These are phyloP conservation scores for Melanotaenia parkinsoni DNA, from an alignment of 2,797 vertebrate genomes.

Conservation along the genomic window DNA sequence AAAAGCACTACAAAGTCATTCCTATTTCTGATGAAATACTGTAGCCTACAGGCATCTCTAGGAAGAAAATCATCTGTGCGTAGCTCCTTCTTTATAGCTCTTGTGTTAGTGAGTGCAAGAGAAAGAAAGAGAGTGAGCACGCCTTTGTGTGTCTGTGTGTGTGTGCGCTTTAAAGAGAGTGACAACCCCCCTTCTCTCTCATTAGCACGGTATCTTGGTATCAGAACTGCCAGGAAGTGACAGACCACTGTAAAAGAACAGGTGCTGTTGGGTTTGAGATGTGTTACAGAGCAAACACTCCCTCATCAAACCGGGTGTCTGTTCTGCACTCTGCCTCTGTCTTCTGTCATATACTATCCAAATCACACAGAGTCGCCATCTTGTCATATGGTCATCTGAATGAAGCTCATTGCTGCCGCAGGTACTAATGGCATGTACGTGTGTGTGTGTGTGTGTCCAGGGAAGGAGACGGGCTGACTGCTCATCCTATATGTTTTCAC, in stretches of 20 bases:
- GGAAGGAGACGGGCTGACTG: conserved; percentile 72
- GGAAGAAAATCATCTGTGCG: conserved; percentile 60
- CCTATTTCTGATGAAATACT: conserved; percentile 72
- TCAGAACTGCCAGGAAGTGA: conserved; percentile 85
- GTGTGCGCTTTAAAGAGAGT: conserved; percentile 75
- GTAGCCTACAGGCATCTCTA: conserved; percentile 70
- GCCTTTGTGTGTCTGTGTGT: conserved; percentile 32
- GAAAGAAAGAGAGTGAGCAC: conserved; percentile 28
- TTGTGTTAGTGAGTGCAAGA: conserved; percentile 60
- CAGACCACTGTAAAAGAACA: conserved; percentile 84
- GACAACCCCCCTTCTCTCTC: conserved; percentile 81
- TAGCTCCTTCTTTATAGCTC: conserved; percentile 44
- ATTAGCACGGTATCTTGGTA: conserved; percentile 83
- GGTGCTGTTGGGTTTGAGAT: conserved; percentile 82
- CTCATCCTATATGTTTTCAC: conserved; percentile 70
- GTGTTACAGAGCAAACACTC: conserved; percentile 84
- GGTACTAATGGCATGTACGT: conserved; percentile 72
- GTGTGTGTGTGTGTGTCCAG: conserved; percentile 54
- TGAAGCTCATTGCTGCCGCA: conserved; percentile 79
- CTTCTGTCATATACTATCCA: conserved; percentile 83
- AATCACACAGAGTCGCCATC: conserved; percentile 81
- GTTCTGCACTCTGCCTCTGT: conserved; percentile 84
- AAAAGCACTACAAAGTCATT: conserved; percentile 52
- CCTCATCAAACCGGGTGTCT: conserved; percentile 83
- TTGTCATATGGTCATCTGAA: conserved; percentile 83